These are phyloP conservation scores for Congeria kusceri DNA, from an alignment of 2,888 invertebrate genomes.

Conservation along the genomic window DNA sequence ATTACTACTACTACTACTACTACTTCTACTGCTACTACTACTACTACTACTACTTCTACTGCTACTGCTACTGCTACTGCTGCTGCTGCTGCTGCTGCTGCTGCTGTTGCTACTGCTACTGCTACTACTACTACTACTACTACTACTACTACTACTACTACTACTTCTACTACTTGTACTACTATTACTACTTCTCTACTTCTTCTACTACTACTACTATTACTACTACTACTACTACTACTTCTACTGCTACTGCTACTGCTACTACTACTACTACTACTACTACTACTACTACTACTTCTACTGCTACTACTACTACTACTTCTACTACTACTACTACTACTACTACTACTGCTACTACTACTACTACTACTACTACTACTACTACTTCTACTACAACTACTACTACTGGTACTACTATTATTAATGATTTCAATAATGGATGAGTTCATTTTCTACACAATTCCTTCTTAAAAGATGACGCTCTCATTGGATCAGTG, in stretches of 20 bases:
- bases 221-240: slow-evolving; percentile 7
- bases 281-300: slow-evolving; percentile 4
- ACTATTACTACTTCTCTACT: neutral
- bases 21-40: neutral
- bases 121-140: slow-evolving; percentile 4
- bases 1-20: slow-evolving; percentile 6
- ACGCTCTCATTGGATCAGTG: too few relatives aligned
- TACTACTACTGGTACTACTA: slow-evolving; percentile 2
- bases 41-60: slow-evolving; percentile 6
- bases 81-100: neutral
- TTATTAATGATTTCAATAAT: too few relatives aligned
- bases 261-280: neutral
- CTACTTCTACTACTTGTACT: slow-evolving; percentile 3
- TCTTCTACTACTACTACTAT: slow-evolving; percentile 3
- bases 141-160: slow-evolving; percentile 10
- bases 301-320: slow-evolving; percentile 1
- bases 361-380: neutral
- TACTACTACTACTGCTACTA: neutral
- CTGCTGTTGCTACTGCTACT: neutral
- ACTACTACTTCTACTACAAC: neutral
- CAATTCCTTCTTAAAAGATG: too few relatives aligned
- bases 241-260: slow-evolving; percentile 3
- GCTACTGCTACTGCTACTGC: neutral
- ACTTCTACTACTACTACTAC: neutral
- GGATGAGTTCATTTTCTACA: too few relatives aligned